These are phyloP conservation scores for Lepidurus arcticus DNA, from an alignment of 1,140 invertebrate genomes.

Conservation along the genomic window DNA sequence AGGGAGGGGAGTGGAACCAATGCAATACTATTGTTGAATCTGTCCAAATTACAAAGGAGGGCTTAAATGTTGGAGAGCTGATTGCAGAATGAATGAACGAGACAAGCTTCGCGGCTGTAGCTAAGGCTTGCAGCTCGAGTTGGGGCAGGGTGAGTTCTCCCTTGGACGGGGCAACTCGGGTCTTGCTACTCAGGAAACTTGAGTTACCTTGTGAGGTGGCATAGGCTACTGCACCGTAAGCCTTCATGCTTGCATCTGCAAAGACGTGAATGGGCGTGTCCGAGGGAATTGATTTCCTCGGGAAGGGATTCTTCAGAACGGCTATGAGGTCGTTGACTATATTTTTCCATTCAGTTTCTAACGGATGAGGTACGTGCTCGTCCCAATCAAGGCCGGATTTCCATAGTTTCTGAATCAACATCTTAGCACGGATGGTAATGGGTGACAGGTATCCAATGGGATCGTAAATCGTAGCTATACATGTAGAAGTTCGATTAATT, in stretches of 20 bases:
- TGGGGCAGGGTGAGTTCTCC: constrained; percentile 24
- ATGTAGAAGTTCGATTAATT: too few species aligned
- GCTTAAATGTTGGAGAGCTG: neutral
- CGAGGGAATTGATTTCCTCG: neutral
- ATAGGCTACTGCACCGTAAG: constrained; percentile 23
- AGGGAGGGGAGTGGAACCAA: neutral
- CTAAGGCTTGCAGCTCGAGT: constrained; percentile 25
- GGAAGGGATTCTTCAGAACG: neutral
- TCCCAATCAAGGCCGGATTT: neutral
- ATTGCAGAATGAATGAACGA: neutral
- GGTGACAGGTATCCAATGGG: constrained; percentile 29
- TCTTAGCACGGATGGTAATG: constrained; percentile 29
- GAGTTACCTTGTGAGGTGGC: neutral
- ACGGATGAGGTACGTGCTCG: too few species aligned
- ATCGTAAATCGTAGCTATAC: constrained; percentile 30
- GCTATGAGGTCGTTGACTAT: neutral
- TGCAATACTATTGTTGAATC: constrained; percentile 26
- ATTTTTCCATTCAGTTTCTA: too few species aligned
- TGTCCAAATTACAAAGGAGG: constrained; percentile 24
- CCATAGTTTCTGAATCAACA: constrained; percentile 31
- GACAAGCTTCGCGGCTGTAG: neutral
- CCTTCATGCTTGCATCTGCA: constrained; percentile 12
- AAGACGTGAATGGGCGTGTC: constrained; percentile 7
- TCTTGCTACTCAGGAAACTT: neutral
- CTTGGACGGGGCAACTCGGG: constrained; percentile 11